Base-by-base conservation (phyloP, 2,113 vertebrate genomes). In the Delphinus delphis region DNA sequence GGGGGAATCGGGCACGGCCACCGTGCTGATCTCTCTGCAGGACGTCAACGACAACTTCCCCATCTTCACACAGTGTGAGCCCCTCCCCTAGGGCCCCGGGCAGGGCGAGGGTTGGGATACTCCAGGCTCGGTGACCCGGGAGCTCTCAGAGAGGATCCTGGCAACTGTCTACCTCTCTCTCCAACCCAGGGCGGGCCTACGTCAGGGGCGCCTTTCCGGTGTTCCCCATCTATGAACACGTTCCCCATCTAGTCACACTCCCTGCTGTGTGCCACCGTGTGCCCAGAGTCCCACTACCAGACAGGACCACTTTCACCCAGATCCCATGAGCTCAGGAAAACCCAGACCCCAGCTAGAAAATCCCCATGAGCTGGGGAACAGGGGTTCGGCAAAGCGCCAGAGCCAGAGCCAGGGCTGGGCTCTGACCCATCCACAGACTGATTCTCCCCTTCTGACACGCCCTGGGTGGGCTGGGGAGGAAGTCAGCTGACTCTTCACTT, bases 1-100 rank as follows among this genome's bases (percentile, higher is more conserved):
- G 0, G 99, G 99, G 76, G 98, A 98, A 17, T 99, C 98, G 0
- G 98, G 99, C 97, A 99, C 99, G 8, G 99, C 99, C 81, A 99
- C 99, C 0, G 99, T 99, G 87, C 98, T 98, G 88, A 98, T 99
- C 97, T 98, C 91, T 10, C 95, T 99, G 96, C 97, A 68, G 0
- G 99, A 99, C 94, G 97, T 98, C 97, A 99, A 99, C 0, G 99
- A 99, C 98, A 99, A 99, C 97, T 98, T 99, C 15, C 99, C 99
- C 0, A 97, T 98, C 63, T 99, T 99, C 97, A 99, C 98, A 67
- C 93, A 97, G 96, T 0, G 99, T 99, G 98, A 99, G 99, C 97
- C 87, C 15, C 73, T 74, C 70, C 70, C 79, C 68, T 5, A 6
- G 44, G 81, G 47, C 50, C 71, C 47, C 47, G 17, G 77, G 17